Base-by-base conservation (phyloP, 2,888 invertebrate genomes). In the Dicyrtoma fusca region DNA sequence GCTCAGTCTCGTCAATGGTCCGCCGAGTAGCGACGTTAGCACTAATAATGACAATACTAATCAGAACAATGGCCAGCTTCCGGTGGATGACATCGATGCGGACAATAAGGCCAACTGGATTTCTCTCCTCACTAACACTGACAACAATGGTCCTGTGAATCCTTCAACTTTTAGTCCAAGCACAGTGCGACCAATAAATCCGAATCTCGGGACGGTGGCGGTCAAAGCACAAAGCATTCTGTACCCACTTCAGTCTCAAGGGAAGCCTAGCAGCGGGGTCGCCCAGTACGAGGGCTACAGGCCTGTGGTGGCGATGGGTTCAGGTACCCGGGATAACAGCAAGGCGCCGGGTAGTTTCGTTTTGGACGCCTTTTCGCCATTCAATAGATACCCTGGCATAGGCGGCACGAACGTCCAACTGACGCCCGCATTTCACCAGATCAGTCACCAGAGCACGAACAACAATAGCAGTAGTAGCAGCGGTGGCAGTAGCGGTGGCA, bases 91-190 rank as follows among this genome's bases (percentile, higher is more conserved):
- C n/a, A 51, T 69, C 17, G 69, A 61, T 23, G 14, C 25, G 13
- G 69, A 69, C 25, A 69, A 69, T 34, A 69, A 61, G 61, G 69
- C 69, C 1, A 69, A 69, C 25, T 69, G 69, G 69, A 34, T 21
- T 13, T 69, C 69, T 13, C 44, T 69, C n/a, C 44, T 69, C 1
- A 64, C 17, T 3, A 47, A n/a, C 34, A 3, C 3, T 5, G 34
- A 34, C 3, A 34, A 34, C 8, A 8, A 34, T 5, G 34, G 8
- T 3, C 34, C 4, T 8, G 4, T 34, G 34, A 34, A 34, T 5
- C 34, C 34, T 3, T 5, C 34, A 34, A 34, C 3, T 34, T 34
- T 8, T 34, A 8, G 4, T 8, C 34, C 34, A 3, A 8, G 3
- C 8, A 8, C 34, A 3, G 8, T 34, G 34, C 3, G 4, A 8